Evolutionary conservation across 2,113 vertebrate species (phyloP).

Genomic region (Hemicordylus capensis): DNA sequence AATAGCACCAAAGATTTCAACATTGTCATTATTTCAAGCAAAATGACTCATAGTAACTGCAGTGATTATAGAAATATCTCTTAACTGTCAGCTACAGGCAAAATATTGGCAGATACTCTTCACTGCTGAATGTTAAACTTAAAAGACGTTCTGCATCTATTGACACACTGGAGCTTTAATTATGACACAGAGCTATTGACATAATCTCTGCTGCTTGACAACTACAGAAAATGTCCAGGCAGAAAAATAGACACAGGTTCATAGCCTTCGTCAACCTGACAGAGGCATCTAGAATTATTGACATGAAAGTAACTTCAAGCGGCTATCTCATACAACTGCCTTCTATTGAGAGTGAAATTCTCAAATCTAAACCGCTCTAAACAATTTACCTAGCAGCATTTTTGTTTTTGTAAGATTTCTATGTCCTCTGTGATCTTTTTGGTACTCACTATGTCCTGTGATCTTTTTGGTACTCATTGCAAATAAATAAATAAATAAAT

Average conservation of each 20-base stretch:
- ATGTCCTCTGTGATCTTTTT: background rate
- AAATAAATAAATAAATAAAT: too few species aligned
- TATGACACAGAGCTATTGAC: conserved; percentile 35
- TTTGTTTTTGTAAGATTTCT: background rate
- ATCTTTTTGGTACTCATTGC: background rate
- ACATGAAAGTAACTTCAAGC: background rate
- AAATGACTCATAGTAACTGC: background rate
- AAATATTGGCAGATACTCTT: conserved; percentile 50
- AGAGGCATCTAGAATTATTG: conserved; percentile 12
- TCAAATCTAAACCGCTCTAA: background rate
- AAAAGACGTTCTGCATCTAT: conserved; percentile 29
- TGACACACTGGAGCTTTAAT: conserved; percentile 38
- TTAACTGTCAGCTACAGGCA: conserved; percentile 42
- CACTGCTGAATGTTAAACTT: conserved; percentile 37
- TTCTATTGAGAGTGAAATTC: background rate
- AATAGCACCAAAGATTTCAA: background rate
- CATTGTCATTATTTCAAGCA: conserved; percentile 8
- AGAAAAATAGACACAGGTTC: conserved; percentile 41
- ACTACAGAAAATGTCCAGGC: conserved; percentile 24
- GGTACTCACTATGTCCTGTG: background rate
- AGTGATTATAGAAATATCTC: conserved; percentile 36
- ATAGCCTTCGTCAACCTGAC: conserved; percentile 36
- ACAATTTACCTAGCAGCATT: background rate
- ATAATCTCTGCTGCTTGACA: conserved; percentile 48
- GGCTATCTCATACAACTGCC: background rate